Base-by-base conservation (phyloP, 2,888 invertebrate genomes). In the Gymnoscelis rufifasciata region DNA sequence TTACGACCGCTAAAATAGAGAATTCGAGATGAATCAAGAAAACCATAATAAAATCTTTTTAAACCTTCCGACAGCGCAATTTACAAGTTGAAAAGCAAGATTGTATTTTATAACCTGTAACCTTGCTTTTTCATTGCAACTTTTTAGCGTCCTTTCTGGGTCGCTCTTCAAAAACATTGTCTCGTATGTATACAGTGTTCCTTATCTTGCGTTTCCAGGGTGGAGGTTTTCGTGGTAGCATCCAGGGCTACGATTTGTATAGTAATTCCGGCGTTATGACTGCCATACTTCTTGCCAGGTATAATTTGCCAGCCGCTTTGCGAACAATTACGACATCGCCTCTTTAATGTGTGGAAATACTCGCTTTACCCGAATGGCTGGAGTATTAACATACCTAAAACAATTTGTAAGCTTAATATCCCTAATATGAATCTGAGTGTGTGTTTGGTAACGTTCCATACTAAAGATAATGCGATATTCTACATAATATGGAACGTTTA, bases 291-390 rank as follows among this genome's bases (percentile, higher is more conserved):
- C 83, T 82, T 75, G 72, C 68, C 68, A 64, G 75, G 68, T 74
- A 74, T 80, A 83, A 84, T 84, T 86, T 81, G 76, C 77, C 64
- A 50, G 42, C 58, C 74, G 76, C 78, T 80, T 78, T 74, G 71
- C 70, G 56, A 70, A 78, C 80, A 81, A 83, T 83, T 82, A 83
- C 46, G 59, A 45, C 64, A 64, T 59, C 70, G 65, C 63, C 66
- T 65, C 63, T 60, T 65, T 59, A 64, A 61, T 66, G 29, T 10
- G 30, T 44, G 53, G 53, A 52, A 52, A 33, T 43, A 45, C 47
- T 47, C 27, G 31, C 44, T 14, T 15, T 39, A 31, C 39, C 15
- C n/a, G 8, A 23, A 37, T 11, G 35, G 26, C 7, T 35, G 10
- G 33, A 10, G 11, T 19, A 19, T 35, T 35, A 19, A 19, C 19